Percentiles rank a stretch among this genome's conserved stretches.
These are phyloP conservation scores for Gymnoscopelus microlampas DNA, from an alignment of 2,797 vertebrate genomes.

Conservation along the genomic window DNA sequence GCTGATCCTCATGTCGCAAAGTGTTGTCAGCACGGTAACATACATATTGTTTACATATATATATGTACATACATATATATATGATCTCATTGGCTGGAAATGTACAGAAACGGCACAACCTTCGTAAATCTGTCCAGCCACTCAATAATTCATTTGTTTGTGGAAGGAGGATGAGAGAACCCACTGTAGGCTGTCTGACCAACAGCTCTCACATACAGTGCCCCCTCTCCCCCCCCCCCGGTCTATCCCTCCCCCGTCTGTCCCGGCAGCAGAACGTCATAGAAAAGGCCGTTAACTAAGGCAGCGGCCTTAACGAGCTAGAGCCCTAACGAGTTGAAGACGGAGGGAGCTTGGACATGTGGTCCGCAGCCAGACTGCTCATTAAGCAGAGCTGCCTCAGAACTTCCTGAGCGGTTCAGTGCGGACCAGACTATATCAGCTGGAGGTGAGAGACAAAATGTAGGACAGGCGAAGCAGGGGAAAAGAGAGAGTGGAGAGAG, in stretches of 20 bases:
- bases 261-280: conserved; percentile 25
- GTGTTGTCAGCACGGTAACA: too few relatives aligned
- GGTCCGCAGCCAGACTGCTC: conserved; percentile 55
- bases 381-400: conserved; percentile 47
- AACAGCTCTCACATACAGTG: background rate
- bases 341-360: conserved; percentile 44
- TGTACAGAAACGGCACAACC: too few relatives aligned
- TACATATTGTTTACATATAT: too few relatives aligned
- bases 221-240: conserved; percentile 14
- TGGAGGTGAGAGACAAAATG: conserved; percentile 50
- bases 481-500: conserved; percentile 11
- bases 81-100: too few relatives aligned
- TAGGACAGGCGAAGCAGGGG: conserved; percentile 35
- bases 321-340: conserved; percentile 58
- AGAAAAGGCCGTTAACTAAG: conserved; percentile 13
- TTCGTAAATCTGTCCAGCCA: too few relatives aligned
- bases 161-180: conserved; percentile 9
- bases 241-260: too few relatives aligned
- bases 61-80: too few relatives aligned
- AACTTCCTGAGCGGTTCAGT: conserved; percentile 26
- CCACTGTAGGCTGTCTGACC: background rate
- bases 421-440: conserved; percentile 47
- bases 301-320: conserved; percentile 27
- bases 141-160: conserved; percentile 19
- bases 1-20: too few relatives aligned